Percentiles rank a stretch among this genome's conserved stretches.
These are phyloP conservation scores for Pelusios castaneus DNA, from an alignment of 2,113 vertebrate genomes.

Conservation along the genomic window DNA sequence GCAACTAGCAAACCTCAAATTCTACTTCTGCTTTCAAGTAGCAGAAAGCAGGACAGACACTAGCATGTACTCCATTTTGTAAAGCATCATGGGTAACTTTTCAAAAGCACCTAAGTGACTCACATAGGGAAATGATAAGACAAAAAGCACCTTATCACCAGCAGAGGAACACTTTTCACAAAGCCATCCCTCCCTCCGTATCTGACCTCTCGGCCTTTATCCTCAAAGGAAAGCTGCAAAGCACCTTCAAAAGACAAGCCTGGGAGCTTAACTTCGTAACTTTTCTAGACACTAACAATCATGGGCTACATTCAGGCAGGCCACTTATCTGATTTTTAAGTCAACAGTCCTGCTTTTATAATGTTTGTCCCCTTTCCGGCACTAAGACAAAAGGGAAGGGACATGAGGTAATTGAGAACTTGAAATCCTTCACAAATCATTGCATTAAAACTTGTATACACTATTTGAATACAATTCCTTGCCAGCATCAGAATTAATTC, in stretches of 20 bases:
- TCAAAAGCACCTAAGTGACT: neutral
- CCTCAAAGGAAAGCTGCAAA: neutral
- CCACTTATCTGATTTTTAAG: neutral
- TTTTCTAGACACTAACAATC: neutral
- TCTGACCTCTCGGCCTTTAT: neutral
- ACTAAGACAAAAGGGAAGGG: neutral
- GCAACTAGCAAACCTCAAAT: constrained; percentile 66
- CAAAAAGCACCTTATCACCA: neutral
- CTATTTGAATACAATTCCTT: neutral
- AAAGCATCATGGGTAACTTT: neutral
- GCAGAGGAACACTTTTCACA: neutral
- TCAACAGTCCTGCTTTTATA: neutral
- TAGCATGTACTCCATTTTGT: neutral
- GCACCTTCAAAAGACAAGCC: neutral
- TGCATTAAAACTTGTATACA: neutral
- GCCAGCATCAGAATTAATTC: neutral
- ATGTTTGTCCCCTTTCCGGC: neutral
- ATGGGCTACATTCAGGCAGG: neutral
- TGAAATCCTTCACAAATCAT: neutral
- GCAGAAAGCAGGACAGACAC: constrained; percentile 41
- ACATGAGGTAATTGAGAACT: neutral
- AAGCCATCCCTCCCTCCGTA: neutral
- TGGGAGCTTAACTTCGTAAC: neutral
- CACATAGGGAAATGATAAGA: neutral
- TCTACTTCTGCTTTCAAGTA: constrained; percentile 78